Evolutionary conservation across 2,113 vertebrate genomes (phyloP).

Genomic region (Antechinus flavipes): DNA sequence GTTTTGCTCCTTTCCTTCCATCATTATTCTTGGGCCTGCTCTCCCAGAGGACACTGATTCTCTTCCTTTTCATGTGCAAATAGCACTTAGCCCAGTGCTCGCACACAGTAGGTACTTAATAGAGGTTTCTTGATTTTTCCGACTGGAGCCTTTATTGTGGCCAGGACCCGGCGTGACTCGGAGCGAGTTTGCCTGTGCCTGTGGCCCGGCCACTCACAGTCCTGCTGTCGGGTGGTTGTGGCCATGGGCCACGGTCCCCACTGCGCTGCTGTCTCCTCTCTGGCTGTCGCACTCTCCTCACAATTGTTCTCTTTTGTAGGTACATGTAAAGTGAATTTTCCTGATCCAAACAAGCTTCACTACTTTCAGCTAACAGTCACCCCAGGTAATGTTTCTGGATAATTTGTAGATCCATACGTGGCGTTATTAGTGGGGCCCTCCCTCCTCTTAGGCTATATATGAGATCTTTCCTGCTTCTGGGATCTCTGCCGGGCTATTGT

Average conservation of each 20-base stretch:
- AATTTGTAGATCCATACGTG: not conserved
- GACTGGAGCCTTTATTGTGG: not conserved
- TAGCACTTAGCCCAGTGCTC: not conserved
- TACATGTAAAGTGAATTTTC: constrained; percentile 96
- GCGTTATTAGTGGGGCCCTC: not conserved
- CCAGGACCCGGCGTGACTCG: not conserved
- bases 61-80: not conserved
- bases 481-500: not conserved
- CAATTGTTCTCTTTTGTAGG: constrained; percentile 83
- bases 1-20: not conserved
- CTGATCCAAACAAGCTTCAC: constrained; percentile 96
- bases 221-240: not conserved
- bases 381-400: constrained; percentile 89
- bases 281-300: not conserved
- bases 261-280: not conserved
- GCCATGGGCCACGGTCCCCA: not conserved
- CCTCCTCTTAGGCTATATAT: not conserved
- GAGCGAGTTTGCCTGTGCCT: not conserved
- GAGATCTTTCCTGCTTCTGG: not conserved
- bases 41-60: not conserved
- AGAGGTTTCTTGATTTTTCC: not conserved
- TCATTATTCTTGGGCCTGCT: not conserved
- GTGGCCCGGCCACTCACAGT: no score
- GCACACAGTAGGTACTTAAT: not conserved
- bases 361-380: constrained; percentile 94